These are phyloP conservation scores for Ursus arctos DNA, from an alignment of 2,113 vertebrate genomes.

Conservation along the genomic window DNA sequence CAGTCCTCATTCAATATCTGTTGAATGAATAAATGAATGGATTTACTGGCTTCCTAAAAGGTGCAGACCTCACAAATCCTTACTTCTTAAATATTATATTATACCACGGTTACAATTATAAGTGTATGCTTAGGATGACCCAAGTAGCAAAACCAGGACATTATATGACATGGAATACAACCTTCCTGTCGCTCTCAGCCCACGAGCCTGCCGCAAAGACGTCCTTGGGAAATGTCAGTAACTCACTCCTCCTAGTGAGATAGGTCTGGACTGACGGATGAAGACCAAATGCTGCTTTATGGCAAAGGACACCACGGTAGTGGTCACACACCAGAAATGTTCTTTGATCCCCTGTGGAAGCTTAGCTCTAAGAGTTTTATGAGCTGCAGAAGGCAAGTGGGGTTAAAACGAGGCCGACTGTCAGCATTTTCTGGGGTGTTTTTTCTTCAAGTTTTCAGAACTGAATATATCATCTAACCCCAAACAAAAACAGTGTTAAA, in stretches of 20 bases:
- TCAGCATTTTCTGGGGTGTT: background rate
- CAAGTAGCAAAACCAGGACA: background rate
- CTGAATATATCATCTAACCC: background rate
- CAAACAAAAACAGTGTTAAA: constrained; percentile 30
- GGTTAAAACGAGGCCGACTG: background rate
- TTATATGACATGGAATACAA: background rate
- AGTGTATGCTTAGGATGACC: background rate
- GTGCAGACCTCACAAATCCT: constrained; percentile 38
- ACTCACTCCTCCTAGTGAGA: background rate
- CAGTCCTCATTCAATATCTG: background rate
- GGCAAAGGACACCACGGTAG: background rate
- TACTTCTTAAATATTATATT: constrained; percentile 14
- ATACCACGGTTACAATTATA: background rate
- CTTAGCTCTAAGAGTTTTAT: background rate
- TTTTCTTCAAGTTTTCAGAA: constrained; percentile 25
- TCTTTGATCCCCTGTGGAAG: background rate
- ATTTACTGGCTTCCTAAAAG: constrained; percentile 17
- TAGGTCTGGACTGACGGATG: background rate
- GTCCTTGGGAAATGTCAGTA: background rate
- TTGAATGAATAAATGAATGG: background rate
- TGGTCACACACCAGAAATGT: background rate
- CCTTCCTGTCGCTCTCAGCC: background rate
- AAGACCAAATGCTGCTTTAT: background rate
- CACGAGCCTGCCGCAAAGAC: background rate
- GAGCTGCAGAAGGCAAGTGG: background rate